Evolutionary conservation across 2,797 vertebrate species (phyloP).

Genomic region (Syncerus caffer): DNA sequence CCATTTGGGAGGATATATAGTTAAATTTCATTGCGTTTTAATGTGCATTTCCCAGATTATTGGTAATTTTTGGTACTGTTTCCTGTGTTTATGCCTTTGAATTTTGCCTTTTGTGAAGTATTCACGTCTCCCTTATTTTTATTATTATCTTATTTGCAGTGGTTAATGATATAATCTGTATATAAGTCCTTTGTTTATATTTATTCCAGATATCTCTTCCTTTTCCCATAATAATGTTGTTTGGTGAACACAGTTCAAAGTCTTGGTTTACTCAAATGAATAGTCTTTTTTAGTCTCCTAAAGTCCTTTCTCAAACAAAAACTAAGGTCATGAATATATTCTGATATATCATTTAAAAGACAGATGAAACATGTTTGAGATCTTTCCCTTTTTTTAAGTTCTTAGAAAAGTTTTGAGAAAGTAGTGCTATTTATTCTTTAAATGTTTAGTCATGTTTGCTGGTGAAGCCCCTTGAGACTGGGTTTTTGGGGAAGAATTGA

Average conservation of each 20-base stretch:
- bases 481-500: not conserved
- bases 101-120: not conserved
- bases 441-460: not conserved
- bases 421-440: not conserved
- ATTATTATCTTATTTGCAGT: not conserved
- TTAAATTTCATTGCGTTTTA: not conserved
- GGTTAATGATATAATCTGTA: not conserved
- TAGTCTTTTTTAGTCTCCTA: not conserved
- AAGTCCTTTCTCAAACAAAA: not conserved
- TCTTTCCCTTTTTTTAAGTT: not conserved
- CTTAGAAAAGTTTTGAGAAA: not conserved
- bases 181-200: not conserved
- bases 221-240: not conserved
- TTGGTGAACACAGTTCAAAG: not conserved
- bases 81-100: not conserved
- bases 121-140: not conserved
- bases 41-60: not conserved
- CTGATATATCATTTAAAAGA: not conserved
- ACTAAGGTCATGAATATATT: not conserved
- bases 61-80: not conserved
- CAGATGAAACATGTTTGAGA: not conserved
- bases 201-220: not conserved
- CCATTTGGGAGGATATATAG: not conserved
- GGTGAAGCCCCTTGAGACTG: not conserved
- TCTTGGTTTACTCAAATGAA: not conserved